These are phyloP conservation scores for Cheilosia soror DNA, from an alignment of 2,888 invertebrate species.

Conservation along the genomic window DNA sequence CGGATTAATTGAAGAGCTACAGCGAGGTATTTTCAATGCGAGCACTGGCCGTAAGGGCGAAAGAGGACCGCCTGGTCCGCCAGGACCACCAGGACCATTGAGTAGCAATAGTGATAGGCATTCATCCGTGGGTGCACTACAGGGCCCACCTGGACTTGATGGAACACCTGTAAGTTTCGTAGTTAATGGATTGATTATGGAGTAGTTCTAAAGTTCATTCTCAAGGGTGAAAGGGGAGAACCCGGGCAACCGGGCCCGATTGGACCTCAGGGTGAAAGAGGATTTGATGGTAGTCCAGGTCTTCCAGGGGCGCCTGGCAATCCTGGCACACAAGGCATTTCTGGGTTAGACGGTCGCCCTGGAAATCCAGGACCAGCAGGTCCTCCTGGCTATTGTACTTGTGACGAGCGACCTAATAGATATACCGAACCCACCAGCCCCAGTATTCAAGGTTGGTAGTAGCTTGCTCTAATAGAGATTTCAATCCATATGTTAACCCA, in stretches of 20 bases:
- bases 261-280: constrained; percentile 83
- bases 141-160: constrained; percentile 32
- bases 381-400: constrained; percentile 81
- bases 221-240: constrained; percentile 30
- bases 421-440: constrained; percentile 1
- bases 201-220: neutral
- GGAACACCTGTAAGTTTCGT: constrained; percentile 41
- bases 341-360: constrained; percentile 27
- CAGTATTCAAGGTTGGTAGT: constrained; percentile 80
- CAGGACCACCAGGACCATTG: constrained; percentile 78
- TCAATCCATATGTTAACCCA: constrained; percentile 78
- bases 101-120: constrained; percentile 72
- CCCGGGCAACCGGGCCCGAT: constrained; percentile 81
- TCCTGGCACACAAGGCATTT: constrained; percentile 78
- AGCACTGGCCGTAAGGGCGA: constrained; percentile 68
- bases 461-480: neutral
- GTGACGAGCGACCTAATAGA: constrained; percentile 36
- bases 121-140: neutral
- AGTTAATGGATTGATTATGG: neutral
- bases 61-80: constrained; percentile 77
- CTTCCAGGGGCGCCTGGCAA: constrained; percentile 84
- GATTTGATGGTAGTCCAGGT: constrained; percentile 81
- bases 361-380: constrained; percentile 82
- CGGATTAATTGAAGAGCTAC: constrained; percentile 80
- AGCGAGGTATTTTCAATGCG: constrained; percentile 35